phyloP scores from a whole-genome alignment of 2,113 vertebrate genomes.

The Mirounga angustirostris region DNA sequence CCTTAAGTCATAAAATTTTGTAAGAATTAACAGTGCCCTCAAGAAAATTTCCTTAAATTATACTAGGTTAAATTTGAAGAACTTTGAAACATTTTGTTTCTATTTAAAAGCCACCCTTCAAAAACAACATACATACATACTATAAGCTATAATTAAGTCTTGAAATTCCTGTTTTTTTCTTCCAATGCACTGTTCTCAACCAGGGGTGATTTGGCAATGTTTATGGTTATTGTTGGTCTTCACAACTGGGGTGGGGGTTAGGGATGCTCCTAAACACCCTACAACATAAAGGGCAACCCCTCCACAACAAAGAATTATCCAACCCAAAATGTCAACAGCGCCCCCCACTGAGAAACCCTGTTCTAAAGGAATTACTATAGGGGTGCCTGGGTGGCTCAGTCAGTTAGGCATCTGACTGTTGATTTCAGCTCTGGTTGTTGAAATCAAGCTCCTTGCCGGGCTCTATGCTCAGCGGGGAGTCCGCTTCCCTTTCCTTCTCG shows the following conservation, averaged over 20 bases:
- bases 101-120: slow-evolving; percentile 59
- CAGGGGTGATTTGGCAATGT: neutral
- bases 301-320: neutral
- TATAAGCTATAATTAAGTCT: neutral
- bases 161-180: neutral
- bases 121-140: neutral
- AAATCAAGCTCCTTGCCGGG: neutral
- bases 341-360: neutral
- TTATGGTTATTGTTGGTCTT: neutral
- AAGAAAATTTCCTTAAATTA: slow-evolving; percentile 61
- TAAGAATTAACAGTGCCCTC: slow-evolving; percentile 59
- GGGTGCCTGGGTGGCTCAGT: neutral
- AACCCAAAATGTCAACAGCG: neutral
- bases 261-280: neutral
- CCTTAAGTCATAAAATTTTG: slow-evolving; percentile 55
- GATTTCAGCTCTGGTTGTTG: neutral
- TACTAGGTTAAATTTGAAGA: slow-evolving; percentile 51
- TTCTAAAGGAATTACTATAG: neutral
- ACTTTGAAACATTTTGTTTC: slow-evolving; percentile 58
- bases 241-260: neutral
- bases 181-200: neutral
- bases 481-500: neutral
- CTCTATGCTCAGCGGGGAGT: neutral
- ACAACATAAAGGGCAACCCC: neutral
- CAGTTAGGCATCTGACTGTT: neutral